Evolutionary conservation across 2,113 vertebrate genomes (phyloP).

Genomic region (Dasypus novemcinctus): DNA sequence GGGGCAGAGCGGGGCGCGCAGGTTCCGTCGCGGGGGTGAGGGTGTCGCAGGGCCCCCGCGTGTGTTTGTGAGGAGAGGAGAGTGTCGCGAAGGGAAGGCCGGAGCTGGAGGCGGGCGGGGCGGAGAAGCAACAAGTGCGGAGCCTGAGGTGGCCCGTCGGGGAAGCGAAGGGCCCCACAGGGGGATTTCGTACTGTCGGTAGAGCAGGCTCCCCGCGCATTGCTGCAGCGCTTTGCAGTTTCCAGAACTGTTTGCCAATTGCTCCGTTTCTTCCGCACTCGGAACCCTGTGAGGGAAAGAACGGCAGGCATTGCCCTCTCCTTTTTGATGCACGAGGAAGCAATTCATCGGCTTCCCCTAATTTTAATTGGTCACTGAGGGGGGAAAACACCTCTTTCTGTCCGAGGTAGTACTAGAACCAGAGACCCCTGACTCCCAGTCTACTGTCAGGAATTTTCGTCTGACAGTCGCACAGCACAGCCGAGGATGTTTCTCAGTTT

Average conservation of each 20-base stretch:
- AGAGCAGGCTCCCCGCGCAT: background rate
- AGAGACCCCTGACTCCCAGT: background rate
- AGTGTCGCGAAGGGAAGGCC: background rate
- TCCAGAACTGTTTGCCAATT: background rate
- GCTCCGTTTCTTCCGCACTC: background rate
- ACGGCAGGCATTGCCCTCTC: background rate
- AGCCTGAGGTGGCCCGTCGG: background rate
- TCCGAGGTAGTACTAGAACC: background rate
- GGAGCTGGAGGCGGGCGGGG: background rate
- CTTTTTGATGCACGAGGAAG: background rate
- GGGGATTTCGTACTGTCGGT: background rate
- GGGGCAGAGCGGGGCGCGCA: background rate
- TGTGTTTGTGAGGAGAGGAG: too few relatives aligned
- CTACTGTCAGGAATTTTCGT: background rate
- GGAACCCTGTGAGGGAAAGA: background rate
- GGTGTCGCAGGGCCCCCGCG: background rate
- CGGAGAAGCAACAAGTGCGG: slow-evolving; percentile 7
- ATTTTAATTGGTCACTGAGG: background rate
- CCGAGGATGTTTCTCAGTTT: background rate
- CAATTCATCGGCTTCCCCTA: background rate
- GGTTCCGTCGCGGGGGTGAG: background rate
- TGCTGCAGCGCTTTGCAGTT: background rate
- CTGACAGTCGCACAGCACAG: background rate
- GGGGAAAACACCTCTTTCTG: background rate
- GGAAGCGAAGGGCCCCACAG: background rate